Evolutionary conservation across 1,140 invertebrate genomes (phyloP).

Genomic region (Drosophila neocordata): DNA sequence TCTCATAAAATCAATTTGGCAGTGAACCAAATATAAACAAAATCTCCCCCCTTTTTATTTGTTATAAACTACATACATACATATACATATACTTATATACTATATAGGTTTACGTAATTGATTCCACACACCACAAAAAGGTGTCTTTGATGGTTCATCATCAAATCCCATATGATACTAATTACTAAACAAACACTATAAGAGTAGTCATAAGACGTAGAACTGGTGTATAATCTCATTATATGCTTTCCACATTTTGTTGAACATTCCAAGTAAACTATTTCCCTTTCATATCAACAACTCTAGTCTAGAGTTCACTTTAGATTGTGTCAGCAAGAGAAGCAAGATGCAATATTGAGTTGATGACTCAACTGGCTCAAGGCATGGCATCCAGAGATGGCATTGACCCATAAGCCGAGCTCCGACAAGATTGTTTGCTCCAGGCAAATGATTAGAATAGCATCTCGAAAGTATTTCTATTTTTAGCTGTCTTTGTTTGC

Average conservation of each 20-base stretch:
- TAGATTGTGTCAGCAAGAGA: constrained; percentile 15
- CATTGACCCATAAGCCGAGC: constrained; percentile 45
- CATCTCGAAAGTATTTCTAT: neutral
- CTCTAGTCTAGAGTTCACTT: neutral
- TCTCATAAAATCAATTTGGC: constrained; percentile 15
- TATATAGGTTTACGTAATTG: neutral
- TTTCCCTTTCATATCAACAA: neutral
- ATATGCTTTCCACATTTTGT: no score
- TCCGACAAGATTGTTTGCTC: constrained; percentile 19
- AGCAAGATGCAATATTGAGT: constrained; percentile 2
- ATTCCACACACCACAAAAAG: no score
- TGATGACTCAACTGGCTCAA: neutral
- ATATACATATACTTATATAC: neutral
- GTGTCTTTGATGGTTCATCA: no score
- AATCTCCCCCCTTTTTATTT: neutral
- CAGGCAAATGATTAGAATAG: constrained; percentile 4
- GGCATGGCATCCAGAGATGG: constrained; percentile 2
- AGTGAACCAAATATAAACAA: constrained; percentile 10
- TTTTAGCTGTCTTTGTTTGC: constrained; percentile 10
- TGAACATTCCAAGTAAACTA: no score
- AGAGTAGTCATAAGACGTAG: no score
- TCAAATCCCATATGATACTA: no score
- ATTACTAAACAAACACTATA: no score
- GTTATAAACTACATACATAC: neutral
- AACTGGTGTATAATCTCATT: no score